A percentile compares a stretch with the other conserved stretches of the same genome.
These are phyloP conservation scores for Caradrina clavipalpis DNA, from an alignment of 2,888 invertebrate genomes.

Conservation along the genomic window DNA sequence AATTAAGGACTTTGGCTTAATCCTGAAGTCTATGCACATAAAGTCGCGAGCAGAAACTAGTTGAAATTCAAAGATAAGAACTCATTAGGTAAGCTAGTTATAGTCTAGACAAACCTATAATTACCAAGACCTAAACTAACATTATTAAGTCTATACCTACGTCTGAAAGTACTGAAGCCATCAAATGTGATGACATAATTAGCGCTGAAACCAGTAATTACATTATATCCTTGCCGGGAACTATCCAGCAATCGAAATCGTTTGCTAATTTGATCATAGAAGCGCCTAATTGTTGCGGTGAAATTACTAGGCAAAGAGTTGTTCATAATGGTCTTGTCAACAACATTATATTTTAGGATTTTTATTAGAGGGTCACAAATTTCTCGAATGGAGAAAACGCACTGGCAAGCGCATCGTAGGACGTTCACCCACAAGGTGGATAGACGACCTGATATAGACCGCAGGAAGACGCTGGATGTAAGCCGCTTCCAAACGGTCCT, in stretches of 20 bases:
- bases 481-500: too few species aligned
- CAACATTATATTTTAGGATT: not conserved
- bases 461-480: too few species aligned
- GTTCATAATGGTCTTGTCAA: slow-evolving; percentile 8
- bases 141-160: not conserved
- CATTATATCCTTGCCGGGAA: slow-evolving; percentile 38
- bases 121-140: not conserved
- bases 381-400: too few species aligned
- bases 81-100: not conserved
- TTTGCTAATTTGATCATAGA: slow-evolving; percentile 54
- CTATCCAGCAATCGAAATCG: slow-evolving; percentile 46
- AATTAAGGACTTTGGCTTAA: too few species aligned
- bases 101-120: not conserved
- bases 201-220: slow-evolving; percentile 36
- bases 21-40: too few species aligned
- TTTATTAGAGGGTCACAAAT: not conserved
- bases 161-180: slow-evolving; percentile 3
- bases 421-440: too few species aligned
- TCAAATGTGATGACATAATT: slow-evolving; percentile 27
- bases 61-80: too few species aligned
- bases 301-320: slow-evolving; percentile 41
- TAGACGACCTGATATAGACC: too few species aligned
- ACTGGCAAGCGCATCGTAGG: too few species aligned
- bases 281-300: slow-evolving; percentile 39
- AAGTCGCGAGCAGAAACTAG: too few species aligned